Percentiles rank a stretch among this genome's conserved stretches.
Evolutionary conservation across 2,797 vertebrate genomes (phyloP).

Genomic region (Poeciliopsis presidionis): DNA sequence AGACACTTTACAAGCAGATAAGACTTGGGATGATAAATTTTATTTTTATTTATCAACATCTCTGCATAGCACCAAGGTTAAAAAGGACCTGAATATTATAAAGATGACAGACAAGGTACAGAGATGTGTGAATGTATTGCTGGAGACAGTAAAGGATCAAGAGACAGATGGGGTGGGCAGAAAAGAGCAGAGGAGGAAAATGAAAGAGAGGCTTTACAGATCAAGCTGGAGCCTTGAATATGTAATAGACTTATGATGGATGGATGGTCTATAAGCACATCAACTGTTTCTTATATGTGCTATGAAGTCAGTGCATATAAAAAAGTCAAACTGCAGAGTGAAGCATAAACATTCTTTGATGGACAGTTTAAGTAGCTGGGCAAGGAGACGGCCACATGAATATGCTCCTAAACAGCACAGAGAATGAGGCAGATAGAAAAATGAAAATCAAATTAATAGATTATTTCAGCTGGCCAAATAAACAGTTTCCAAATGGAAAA

Average conservation of each 20-base stretch:
- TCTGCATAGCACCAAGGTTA: background rate
- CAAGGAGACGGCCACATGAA: constrained; percentile 44
- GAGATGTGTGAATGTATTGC: background rate
- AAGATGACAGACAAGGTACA: constrained; percentile 7
- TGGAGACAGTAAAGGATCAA: constrained; percentile 14
- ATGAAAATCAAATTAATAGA: constrained; percentile 34
- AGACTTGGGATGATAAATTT: background rate
- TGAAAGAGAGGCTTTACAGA: constrained; percentile 28
- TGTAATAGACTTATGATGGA: constrained; percentile 62
- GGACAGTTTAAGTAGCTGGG: constrained; percentile 49
- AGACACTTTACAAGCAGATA: background rate
- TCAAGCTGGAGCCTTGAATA: constrained; percentile 59
- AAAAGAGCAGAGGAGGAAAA: constrained; percentile 10
- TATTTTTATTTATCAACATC: background rate
- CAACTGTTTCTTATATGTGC: constrained; percentile 60
- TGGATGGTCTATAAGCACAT: constrained; percentile 55
- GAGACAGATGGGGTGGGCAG: constrained; percentile 22
- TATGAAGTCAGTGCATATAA: constrained; percentile 56
- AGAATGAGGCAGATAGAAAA: constrained; percentile 35
- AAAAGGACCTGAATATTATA: background rate
- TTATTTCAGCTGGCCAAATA: constrained; percentile 23
- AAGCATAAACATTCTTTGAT: constrained; percentile 63
- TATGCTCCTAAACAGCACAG: constrained; percentile 31
- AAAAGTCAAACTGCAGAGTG: constrained; percentile 44
- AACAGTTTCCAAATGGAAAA: constrained; percentile 27